A percentile compares a stretch with the other conserved stretches of the same genome.
phyloP scores from a whole-genome alignment of 2,888 invertebrate genomes.

The Brachyopa scutellaris region DNA sequence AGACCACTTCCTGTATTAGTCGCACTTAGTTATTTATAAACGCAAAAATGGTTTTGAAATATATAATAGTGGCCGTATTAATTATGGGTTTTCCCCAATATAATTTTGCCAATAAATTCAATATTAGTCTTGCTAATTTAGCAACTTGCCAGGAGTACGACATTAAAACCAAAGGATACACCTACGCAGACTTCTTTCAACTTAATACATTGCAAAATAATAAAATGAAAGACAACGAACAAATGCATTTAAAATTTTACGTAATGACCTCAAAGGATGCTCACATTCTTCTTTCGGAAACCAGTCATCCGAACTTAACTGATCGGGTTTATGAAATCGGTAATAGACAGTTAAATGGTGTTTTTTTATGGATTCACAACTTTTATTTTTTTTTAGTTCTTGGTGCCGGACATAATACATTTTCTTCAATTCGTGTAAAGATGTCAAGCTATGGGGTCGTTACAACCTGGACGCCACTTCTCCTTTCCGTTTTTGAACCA shows the following conservation, averaged over 20 bases:
- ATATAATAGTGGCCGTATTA: constrained; percentile 2
- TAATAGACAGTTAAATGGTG: constrained; percentile 37
- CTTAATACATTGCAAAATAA: constrained; percentile 80
- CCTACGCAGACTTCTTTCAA: constrained; percentile 84
- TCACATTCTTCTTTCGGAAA: constrained; percentile 86
- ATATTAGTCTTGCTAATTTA: constrained; percentile 78
- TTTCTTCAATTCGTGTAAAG: constrained; percentile 86
- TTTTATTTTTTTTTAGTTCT: constrained; percentile 81
- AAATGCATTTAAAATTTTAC: constrained; percentile 85
- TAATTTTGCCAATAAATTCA: constrained; percentile 74
- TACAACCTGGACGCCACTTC: constrained; percentile 83
- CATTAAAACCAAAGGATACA: constrained; percentile 83
- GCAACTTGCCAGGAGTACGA: constrained; percentile 83
- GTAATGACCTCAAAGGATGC: constrained; percentile 87
- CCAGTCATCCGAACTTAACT: constrained; percentile 80
- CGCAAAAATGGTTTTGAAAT: constrained; percentile 18
- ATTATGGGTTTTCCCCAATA: background rate
- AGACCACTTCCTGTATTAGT: constrained; percentile 6
- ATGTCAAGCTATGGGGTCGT: constrained; percentile 84
- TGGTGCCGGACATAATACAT: constrained; percentile 88
- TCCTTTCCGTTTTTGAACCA: constrained; percentile 85
- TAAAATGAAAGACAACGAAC: constrained; percentile 76
- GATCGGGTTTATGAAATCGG: constrained; percentile 88
- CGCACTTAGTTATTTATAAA: background rate
- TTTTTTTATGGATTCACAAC: background rate